Evolutionary conservation across 2,888 invertebrate genomes (phyloP).

Genomic region (Trilocha varians): DNA sequence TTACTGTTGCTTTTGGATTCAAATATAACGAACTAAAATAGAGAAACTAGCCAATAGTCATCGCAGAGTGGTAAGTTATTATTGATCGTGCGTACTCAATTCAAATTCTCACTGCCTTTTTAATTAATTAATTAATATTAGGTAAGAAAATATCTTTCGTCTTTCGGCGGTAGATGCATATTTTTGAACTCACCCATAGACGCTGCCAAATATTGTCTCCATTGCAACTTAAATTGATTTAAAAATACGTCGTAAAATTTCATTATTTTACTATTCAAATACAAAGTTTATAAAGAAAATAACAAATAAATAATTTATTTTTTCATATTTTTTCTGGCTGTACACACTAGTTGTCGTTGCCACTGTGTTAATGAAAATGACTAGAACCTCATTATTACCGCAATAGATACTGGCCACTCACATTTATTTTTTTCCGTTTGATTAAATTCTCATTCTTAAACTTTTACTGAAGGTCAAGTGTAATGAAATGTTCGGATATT

Average conservation of each 20-base stretch:
- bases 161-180: too few species aligned
- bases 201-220: conserved; percentile 64
- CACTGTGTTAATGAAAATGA: too few species aligned
- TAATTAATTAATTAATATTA: too few species aligned
- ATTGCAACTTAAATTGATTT: conserved; percentile 45
- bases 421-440: background rate
- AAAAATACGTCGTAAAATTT: conserved; percentile 38
- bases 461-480: background rate
- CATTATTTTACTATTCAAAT: background rate
- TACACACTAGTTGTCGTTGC: too few species aligned
- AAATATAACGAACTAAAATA: too few species aligned
- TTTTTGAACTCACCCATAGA: conserved; percentile 46
- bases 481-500: background rate
- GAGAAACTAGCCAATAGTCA: too few species aligned
- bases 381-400: background rate
- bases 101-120: too few species aligned
- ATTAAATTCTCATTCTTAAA: background rate
- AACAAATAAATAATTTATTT: background rate
- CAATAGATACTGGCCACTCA: background rate
- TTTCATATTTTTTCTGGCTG: too few species aligned
- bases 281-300: background rate
- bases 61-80: too few species aligned
- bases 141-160: too few species aligned
- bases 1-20: too few species aligned
- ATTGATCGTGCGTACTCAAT: too few species aligned